Base-by-base conservation (phyloP, 2,888 invertebrate genomes). In the Drosophila prostipennis region DNA sequence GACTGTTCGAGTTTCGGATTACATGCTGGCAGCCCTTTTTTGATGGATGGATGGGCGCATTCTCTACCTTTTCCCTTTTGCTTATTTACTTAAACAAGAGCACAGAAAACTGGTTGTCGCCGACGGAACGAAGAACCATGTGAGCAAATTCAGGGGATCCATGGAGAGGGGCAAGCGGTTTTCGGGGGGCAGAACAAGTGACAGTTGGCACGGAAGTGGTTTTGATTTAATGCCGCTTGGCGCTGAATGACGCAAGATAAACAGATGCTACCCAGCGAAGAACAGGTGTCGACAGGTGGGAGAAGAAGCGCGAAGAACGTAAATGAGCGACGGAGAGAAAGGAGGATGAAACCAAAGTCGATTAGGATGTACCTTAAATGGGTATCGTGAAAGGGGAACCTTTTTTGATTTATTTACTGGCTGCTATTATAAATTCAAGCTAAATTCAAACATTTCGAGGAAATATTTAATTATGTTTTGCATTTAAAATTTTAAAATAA, bases 211-310 rank as follows among this genome's bases (percentile, higher is more conserved):
- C 83, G 82, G 86, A 82, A 82, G 84, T 82, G 82, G 84, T 83
- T 82, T 83, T 82, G 82, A 82, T 82, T 82, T 86, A 86, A 86
- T 77, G 69, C 55, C 61, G 78, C 75, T 77, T 14, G 51, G 37
- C 55, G 70, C 67, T 39, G 39, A 53, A 52, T 60, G 73, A 73
- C 60, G 73, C 74, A 73, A 73, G 68, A 73, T 68, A 73, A 73
- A 52, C 73, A 73, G 86, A 74, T 84, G 67, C 58, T 45, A 53
- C 49, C 51, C 52, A 14, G 52, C 64, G 14, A 49, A 67, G 57
- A 72, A 80, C 86, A 86, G 84, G 76, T 83, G 80, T 63, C 80
- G 80, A 75, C 73, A 80, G 78, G 80, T 78, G 80, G 45, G 45
- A 45, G 52, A 23, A 32, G 52, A 14, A 70, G 52, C 48, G 40